phyloP scores from a whole-genome alignment of 2,888 invertebrate species.

The Phania funesta region DNA sequence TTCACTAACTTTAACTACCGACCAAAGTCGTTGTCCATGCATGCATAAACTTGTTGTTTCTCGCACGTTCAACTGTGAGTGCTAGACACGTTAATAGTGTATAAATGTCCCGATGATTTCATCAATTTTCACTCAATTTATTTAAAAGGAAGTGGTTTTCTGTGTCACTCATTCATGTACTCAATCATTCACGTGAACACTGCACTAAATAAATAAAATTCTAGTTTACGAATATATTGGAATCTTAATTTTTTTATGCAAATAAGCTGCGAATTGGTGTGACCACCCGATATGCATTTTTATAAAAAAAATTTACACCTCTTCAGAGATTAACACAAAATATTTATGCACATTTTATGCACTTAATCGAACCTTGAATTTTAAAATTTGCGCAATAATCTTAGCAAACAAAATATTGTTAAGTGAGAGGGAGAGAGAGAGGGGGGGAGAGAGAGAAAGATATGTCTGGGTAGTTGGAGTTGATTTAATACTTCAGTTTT shows the following conservation, averaged over 20 bases:
- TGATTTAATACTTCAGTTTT: background rate
- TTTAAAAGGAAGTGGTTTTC: slow-evolving; percentile 49
- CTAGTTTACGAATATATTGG: slow-evolving; percentile 39
- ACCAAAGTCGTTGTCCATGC: background rate
- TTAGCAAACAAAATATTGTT: slow-evolving; percentile 33
- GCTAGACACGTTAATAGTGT: slow-evolving; percentile 41
- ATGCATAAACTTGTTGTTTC: slow-evolving; percentile 21
- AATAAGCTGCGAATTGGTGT: slow-evolving; percentile 21
- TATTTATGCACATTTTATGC: slow-evolving; percentile 57
- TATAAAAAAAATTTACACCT: slow-evolving; percentile 22
- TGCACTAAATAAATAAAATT: slow-evolving; percentile 28
- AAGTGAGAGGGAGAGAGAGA: background rate
- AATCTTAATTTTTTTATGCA: slow-evolving; percentile 53
- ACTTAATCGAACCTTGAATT: slow-evolving; percentile 53
- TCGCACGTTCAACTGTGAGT: slow-evolving; percentile 45
- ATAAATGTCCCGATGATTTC: slow-evolving; percentile 46
- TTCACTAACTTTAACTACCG: no score
- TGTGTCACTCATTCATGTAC: slow-evolving; percentile 37
- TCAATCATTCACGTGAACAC: slow-evolving; percentile 13
- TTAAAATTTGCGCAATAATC: slow-evolving; percentile 31
- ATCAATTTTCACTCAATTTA: slow-evolving; percentile 42
- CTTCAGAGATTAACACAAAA: slow-evolving; percentile 37
- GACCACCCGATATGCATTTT: slow-evolving; percentile 56
- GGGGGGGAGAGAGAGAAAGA: no score
- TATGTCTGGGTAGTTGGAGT: slow-evolving; percentile 19